A percentile compares a stretch with the other conserved stretches of the same genome.
phyloP scores from a whole-genome alignment of 2,113 vertebrate genomes.

The Hymenochirus boettgeri region DNA sequence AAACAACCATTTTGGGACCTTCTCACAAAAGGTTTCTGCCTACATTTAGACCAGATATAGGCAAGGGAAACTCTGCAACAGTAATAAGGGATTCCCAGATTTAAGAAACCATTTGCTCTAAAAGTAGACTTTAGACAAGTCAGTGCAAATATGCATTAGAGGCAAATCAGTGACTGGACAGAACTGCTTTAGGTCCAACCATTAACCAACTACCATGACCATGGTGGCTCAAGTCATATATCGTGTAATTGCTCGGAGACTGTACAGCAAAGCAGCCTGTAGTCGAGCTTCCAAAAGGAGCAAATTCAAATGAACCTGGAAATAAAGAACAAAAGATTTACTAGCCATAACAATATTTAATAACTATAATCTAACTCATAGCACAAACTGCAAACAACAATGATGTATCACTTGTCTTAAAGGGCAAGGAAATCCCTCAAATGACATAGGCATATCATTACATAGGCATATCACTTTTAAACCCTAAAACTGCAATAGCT shows the following conservation, averaged over 20 bases:
- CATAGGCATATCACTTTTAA: too few relatives aligned
- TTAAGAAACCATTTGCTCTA: not conserved
- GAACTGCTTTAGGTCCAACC: not conserved
- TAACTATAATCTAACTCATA: too few relatives aligned
- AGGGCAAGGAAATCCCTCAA: too few relatives aligned
- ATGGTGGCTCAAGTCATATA: constrained; percentile 69
- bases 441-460: too few relatives aligned
- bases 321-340: not conserved
- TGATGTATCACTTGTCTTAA: too few relatives aligned
- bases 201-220: not conserved
- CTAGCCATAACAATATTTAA: too few relatives aligned
- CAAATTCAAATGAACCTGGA: constrained; percentile 87
- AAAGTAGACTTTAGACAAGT: not conserved
- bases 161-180: constrained; percentile 9
- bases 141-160: constrained; percentile 26
- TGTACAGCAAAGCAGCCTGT: constrained; percentile 87
- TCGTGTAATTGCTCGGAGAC: constrained; percentile 75
- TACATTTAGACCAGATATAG: not conserved
- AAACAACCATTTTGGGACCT: not conserved
- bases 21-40: not conserved
- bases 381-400: too few relatives aligned
- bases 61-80: not conserved
- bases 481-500: too few relatives aligned
- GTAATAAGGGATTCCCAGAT: not conserved
- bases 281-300: constrained; percentile 89